These are phyloP conservation scores for Lepidocyrtoides sp. DNA, from an alignment of 2,888 invertebrate genomes.

Conservation along the genomic window DNA sequence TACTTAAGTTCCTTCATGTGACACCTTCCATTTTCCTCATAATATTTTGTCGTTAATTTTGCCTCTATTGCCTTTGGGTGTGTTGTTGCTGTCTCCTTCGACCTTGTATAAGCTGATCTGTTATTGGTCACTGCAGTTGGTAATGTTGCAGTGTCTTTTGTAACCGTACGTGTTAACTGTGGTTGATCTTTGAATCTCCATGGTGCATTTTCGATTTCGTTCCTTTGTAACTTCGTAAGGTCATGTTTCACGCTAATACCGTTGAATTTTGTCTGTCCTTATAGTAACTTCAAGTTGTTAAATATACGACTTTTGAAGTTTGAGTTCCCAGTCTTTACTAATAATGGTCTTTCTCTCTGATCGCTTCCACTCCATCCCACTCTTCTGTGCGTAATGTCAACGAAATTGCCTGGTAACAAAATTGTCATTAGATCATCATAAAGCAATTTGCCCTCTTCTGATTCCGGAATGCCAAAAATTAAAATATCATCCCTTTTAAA, in stretches of 20 bases:
- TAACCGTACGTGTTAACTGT: no score
- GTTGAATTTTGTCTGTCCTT: neutral
- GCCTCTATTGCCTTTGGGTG: no score
- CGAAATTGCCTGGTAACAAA: neutral
- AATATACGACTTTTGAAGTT: neutral
- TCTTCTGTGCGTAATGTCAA: neutral
- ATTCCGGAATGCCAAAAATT: neutral
- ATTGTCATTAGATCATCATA: slow-evolving; percentile 1
- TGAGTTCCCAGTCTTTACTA: neutral
- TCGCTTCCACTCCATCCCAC: neutral
- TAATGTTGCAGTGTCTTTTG: no score
- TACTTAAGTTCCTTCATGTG: no score
- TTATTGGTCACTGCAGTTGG: no score
- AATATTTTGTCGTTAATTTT: no score
- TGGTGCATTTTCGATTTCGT: no score
- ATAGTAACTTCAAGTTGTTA: neutral
- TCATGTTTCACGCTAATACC: neutral
- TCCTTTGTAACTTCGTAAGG: no score
- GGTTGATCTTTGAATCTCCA: no score
- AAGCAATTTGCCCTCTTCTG: neutral
- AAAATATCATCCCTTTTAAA: neutral
- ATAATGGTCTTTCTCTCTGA: neutral
- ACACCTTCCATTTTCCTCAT: no score
- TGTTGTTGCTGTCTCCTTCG: no score
- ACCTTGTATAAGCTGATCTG: no score